These are phyloP conservation scores for Callitettix versicolor DNA, from an alignment of 1,140 invertebrate genomes.

Conservation along the genomic window DNA sequence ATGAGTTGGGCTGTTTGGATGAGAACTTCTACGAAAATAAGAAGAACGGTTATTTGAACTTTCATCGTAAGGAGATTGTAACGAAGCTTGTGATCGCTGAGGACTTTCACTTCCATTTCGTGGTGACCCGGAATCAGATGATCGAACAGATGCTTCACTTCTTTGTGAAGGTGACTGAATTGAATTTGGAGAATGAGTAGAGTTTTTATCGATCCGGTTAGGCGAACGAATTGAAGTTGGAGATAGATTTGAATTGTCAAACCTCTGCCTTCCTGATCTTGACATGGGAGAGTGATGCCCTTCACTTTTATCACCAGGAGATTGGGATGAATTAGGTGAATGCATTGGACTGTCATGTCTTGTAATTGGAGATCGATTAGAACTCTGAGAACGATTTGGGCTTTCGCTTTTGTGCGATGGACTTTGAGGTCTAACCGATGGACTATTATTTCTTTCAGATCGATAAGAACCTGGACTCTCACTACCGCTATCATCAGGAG, in stretches of 20 bases:
- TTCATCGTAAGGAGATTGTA: too few relatives aligned
- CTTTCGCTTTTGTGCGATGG: not conserved
- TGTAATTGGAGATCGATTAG: constrained; percentile 4
- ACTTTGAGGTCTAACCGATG: not conserved
- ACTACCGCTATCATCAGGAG: not conserved
- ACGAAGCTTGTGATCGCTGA: not conserved
- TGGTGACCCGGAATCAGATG: not conserved
- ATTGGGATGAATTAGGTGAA: constrained; percentile 1
- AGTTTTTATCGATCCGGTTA: not conserved
- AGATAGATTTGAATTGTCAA: too few relatives aligned
- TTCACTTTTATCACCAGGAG: not conserved
- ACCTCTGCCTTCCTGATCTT: too few relatives aligned
- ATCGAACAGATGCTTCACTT: not conserved
- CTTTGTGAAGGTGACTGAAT: not conserved
- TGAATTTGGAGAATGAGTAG: not conserved
- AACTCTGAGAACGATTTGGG: constrained; percentile 10
- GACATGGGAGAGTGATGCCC: too few relatives aligned
- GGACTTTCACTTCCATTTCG: not conserved
- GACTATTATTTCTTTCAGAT: not conserved
- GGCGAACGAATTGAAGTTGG: not conserved
- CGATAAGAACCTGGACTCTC: not conserved
- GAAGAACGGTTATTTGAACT: too few relatives aligned
- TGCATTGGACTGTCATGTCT: constrained; percentile 1
- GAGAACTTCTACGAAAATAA: too few relatives aligned
- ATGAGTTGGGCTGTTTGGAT: too few relatives aligned